Evolutionary conservation across 2,113 vertebrate species (phyloP).

Genomic region (Prinia subflava): DNA sequence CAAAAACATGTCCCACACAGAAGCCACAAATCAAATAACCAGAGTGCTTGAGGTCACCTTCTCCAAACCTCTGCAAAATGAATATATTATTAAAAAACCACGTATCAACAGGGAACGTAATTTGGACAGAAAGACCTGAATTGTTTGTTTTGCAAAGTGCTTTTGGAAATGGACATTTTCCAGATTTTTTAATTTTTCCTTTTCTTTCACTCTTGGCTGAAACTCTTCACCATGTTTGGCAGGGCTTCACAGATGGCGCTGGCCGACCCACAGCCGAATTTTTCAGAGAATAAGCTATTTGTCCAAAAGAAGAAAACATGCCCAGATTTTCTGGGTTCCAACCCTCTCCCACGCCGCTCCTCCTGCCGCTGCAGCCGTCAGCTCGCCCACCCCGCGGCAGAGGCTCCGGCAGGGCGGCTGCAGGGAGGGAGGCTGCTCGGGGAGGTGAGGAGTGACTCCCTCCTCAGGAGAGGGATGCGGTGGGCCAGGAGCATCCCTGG

Average conservation of each 20-base stretch:
- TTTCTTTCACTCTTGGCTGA: constrained; percentile 47
- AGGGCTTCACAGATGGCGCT: constrained; percentile 48
- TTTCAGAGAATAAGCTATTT: constrained; percentile 57
- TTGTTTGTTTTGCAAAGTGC: constrained; percentile 53
- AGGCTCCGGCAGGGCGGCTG: neutral
- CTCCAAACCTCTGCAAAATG: neutral
- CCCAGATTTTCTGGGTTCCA: constrained; percentile 40
- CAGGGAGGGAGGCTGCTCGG: neutral
- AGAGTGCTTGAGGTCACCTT: neutral
- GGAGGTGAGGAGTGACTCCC: neutral
- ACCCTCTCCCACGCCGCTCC: constrained; percentile 49
- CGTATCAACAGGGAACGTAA: neutral
- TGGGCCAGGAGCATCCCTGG: neutral
- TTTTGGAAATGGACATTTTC: constrained; percentile 3
- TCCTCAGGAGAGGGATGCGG: neutral
- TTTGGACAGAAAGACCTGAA: constrained; percentile 34
- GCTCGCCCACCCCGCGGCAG: neutral
- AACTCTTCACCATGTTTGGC: constrained; percentile 45
- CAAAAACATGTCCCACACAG: neutral
- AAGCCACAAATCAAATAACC: neutral
- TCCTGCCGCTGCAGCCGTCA: neutral
- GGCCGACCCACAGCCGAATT: constrained; percentile 34
- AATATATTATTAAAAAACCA: neutral
- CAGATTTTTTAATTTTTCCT: constrained; percentile 40
- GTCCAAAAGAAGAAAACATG: constrained; percentile 56